Evolutionary conservation across 2,888 invertebrate genomes (phyloP).

Genomic region (Gonocerus acuteangulatus): DNA sequence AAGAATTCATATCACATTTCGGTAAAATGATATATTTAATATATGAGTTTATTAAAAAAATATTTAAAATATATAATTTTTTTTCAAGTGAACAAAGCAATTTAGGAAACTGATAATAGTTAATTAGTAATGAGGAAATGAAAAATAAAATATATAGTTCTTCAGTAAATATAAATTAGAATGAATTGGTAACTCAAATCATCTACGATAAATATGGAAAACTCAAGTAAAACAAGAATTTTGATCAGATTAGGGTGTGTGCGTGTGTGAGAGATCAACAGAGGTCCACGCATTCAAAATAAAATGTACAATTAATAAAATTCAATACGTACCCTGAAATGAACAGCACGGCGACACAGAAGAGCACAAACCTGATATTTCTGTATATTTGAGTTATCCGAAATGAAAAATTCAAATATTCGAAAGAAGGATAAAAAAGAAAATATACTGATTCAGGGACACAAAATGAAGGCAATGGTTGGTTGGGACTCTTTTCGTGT

Average conservation of each 20-base stretch:
- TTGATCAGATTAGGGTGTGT: constrained; percentile 11
- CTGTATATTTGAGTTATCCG: not conserved
- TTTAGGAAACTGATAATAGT: too few relatives aligned
- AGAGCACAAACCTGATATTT: not conserved
- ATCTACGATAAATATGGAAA: not conserved
- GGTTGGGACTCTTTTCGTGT: constrained; percentile 10
- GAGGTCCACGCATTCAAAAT: constrained; percentile 8
- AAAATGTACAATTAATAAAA: not conserved
- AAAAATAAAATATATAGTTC: too few relatives aligned
- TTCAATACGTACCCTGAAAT: not conserved
- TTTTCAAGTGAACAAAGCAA: too few relatives aligned
- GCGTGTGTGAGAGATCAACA: constrained; percentile 5
- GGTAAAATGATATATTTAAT: too few relatives aligned
- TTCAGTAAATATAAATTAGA: too few relatives aligned
- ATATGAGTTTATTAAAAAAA: too few relatives aligned
- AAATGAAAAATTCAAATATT: constrained; percentile 1
- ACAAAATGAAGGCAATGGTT: constrained; percentile 22
- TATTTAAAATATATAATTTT: too few relatives aligned
- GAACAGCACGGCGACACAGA: not conserved
- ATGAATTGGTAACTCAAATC: too few relatives aligned
- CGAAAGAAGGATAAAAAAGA: constrained; percentile 9
- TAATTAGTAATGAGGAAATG: too few relatives aligned
- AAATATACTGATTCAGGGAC: constrained; percentile 18
- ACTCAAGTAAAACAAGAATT: not conserved
- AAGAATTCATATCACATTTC: too few relatives aligned